Conservation (phyloP, 1,140 invertebrate genomes). For the Lasioglossum baleicum region DNA sequence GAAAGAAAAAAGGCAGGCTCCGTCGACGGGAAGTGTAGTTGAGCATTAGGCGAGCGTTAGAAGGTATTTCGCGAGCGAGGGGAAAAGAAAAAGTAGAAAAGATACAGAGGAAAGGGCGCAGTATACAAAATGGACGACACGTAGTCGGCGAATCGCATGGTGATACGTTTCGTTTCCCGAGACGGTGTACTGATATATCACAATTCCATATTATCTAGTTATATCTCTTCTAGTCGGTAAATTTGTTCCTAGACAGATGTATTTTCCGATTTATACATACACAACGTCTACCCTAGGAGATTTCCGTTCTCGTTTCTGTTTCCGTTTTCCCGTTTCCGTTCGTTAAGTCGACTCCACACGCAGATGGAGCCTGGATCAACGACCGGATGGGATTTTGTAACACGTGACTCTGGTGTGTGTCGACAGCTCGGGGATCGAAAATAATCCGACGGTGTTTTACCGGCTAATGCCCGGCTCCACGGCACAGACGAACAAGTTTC, state of each 20-base stretch:
- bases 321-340: slow-evolving; percentile 65
- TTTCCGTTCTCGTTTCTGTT: slow-evolving; percentile 78
- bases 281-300: slow-evolving; percentile 56
- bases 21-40: slow-evolving; percentile 52
- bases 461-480: slow-evolving; percentile 96
- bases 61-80: neutral
- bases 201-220: neutral
- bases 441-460: slow-evolving; percentile 97
- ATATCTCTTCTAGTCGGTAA: slow-evolving; percentile 37
- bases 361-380: slow-evolving; percentile 23
- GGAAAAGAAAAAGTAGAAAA: neutral
- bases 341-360: slow-evolving; percentile 55
- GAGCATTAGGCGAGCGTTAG: slow-evolving; percentile 31
- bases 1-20: slow-evolving; percentile 54
- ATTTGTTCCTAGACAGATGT: slow-evolving; percentile 15
- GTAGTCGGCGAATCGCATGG: slow-evolving; percentile 66
- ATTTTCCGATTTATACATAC: slow-evolving; percentile 41
- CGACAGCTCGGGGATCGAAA: slow-evolving; percentile 95
- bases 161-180: slow-evolving; percentile 68
- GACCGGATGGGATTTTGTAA: slow-evolving; percentile 39
- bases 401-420: slow-evolving; percentile 69
- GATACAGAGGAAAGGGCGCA: neutral
- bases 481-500: slow-evolving; percentile 96
- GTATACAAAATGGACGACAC: slow-evolving; percentile 12
- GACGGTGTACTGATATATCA: slow-evolving; percentile 17